A percentile compares a stretch with the other conserved stretches of the same genome.
These are phyloP conservation scores for Melieria crassipennis DNA, from an alignment of 2,888 invertebrate species.

Conservation along the genomic window DNA sequence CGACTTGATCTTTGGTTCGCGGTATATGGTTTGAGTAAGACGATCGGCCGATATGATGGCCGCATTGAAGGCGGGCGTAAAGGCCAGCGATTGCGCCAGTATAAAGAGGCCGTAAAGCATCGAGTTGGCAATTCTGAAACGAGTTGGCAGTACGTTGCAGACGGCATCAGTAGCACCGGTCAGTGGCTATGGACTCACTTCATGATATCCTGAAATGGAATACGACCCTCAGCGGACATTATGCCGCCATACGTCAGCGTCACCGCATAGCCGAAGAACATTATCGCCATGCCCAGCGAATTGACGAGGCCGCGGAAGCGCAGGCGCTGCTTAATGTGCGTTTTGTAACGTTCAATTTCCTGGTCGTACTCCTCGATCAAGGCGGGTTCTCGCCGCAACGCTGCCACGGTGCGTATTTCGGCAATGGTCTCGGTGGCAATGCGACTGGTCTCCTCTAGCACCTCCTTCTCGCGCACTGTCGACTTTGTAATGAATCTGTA, in stretches of 20 bases:
- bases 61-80: slow-evolving; percentile 81
- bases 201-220: slow-evolving; percentile 76
- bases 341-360: slow-evolving; percentile 69
- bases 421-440: slow-evolving; percentile 79
- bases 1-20: slow-evolving; percentile 70
- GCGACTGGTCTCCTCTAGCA: slow-evolving; percentile 74
- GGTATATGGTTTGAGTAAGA: slow-evolving; percentile 73
- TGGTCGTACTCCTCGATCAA: slow-evolving; percentile 71
- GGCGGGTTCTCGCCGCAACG: slow-evolving; percentile 73
- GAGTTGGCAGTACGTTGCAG: background rate
- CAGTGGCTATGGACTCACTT: slow-evolving; percentile 66
- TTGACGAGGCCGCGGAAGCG: slow-evolving; percentile 76
- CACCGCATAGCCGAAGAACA: slow-evolving; percentile 78
- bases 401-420: slow-evolving; percentile 77
- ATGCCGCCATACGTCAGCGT: slow-evolving; percentile 79
- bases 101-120: slow-evolving; percentile 83
- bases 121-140: slow-evolving; percentile 75
- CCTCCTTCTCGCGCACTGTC: slow-evolving; percentile 71
- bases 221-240: slow-evolving; percentile 72
- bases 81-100: slow-evolving; percentile 81
- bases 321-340: slow-evolving; percentile 68
- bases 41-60: slow-evolving; percentile 77
- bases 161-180: too few relatives aligned
- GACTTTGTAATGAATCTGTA: slow-evolving; percentile 71
- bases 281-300: slow-evolving; percentile 76